phyloP scores from a whole-genome alignment of 92 coral and sea anemone genomes.

The Metridium senile region DNA sequence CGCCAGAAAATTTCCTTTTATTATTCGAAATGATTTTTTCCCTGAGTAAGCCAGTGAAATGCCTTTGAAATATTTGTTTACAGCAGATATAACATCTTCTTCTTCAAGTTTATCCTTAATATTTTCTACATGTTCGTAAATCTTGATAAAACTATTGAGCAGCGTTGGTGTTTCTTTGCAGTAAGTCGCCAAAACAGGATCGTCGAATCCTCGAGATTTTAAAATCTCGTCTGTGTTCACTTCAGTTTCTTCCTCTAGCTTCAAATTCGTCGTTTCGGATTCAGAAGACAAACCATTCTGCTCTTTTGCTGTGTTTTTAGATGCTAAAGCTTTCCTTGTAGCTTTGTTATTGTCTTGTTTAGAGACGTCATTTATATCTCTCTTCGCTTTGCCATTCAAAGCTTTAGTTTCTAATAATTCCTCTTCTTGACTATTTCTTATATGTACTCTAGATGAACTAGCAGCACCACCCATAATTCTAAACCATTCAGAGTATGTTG shows the following conservation, averaged over 20 bases:
- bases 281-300: not conserved
- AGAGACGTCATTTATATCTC: no score
- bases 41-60: not conserved
- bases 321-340: not conserved
- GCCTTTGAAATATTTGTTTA: not conserved
- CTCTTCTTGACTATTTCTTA: not conserved
- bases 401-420: not conserved
- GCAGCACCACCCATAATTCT: not conserved
- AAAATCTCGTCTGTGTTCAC: not conserved
- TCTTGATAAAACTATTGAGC: not conserved
- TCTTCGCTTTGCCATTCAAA: no score
- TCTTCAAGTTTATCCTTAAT: not conserved
- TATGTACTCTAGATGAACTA: not conserved
- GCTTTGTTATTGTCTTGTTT: not conserved
- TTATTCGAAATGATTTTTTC: constrained; percentile 6
- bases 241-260: not conserved
- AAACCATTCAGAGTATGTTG: not conserved
- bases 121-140: not conserved
- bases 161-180: not conserved
- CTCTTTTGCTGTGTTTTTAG: not conserved
- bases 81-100: not conserved
- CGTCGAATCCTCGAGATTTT: constrained; percentile 2
- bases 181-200: not conserved
- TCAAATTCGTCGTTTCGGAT: not conserved
- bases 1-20: constrained; percentile 49